Base-by-base conservation (phyloP, 2,113 vertebrate genomes). In the Pontoporia blainvillei region DNA sequence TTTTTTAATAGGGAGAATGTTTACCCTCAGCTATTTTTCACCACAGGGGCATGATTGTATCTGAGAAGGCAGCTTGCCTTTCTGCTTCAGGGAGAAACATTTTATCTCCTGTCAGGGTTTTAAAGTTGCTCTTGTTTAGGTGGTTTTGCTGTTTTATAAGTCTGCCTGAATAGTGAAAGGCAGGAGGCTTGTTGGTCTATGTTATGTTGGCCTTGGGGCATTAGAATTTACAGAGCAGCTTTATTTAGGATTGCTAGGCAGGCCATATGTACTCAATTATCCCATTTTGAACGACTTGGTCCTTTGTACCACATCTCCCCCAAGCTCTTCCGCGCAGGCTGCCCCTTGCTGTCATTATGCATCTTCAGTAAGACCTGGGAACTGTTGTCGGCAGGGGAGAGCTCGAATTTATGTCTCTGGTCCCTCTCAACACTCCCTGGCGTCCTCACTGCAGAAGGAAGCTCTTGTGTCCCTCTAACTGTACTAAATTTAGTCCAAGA, bases 231-330 rank as follows among this genome's bases (percentile, higher is more conserved):
- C 91, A 96, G 96, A 96, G 95, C 73, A 39, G 96, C 97, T 97
- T 95, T 97, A 86, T 96, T 83, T 79, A 91, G 86, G 44, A 31
- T 85, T 15, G 36, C 86, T 4, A 61, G 84, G 93, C 91, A n/a
- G 91, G 27, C 94, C 96, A 89, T 66, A 62, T 96, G 97, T 41
- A 76, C 82, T 96, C 97, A 96, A 86, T 97, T 96, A 96, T 73
- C 93, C 96, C 95, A 44, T 86, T 91, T 67, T 29, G 41, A 79
- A 67, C 2, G 9, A 54, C 52, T 67, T 9, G 54, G 62, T 25
- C 25, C 72, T 97, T 85, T 91, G 92, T 61, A 29, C 76, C n/a
- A 27, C 41, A 0, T 73, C 34, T 44, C 11, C 12, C 66, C 13
- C 31, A 15, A 8, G 64, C 31, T 29, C 39, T 86, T 41, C 14